Evolutionary conservation across 2,113 vertebrate species (phyloP).

Genomic region (Rana temporaria): DNA sequence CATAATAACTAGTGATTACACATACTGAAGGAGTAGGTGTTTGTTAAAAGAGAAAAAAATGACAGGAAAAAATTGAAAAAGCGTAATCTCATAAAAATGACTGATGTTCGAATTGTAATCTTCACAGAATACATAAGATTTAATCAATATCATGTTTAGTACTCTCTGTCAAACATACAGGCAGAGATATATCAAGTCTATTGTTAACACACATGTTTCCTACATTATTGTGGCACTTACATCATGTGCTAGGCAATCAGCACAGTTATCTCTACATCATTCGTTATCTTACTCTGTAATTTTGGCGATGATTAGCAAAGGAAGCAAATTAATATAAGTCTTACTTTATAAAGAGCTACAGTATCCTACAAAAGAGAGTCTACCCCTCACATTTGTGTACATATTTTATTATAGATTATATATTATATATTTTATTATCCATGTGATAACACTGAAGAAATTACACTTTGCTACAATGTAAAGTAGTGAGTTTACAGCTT

Average conservation of each 20-base stretch:
- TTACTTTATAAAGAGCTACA: no score
- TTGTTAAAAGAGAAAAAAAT: background rate
- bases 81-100: slow-evolving; percentile 33
- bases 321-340: no score
- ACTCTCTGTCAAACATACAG: slow-evolving; percentile 27
- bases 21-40: slow-evolving; percentile 19
- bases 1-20: slow-evolving; percentile 52
- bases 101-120: slow-evolving; percentile 23
- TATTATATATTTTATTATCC: no score
- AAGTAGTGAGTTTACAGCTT: no score
- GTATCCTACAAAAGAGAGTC: no score
- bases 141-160: slow-evolving; percentile 35
- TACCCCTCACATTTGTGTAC: no score
- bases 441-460: no score
- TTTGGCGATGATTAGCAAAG: background rate
- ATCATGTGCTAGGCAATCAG: background rate
- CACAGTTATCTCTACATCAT: background rate
- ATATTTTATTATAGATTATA: no score
- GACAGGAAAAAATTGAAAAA: slow-evolving; percentile 40
- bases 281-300: background rate
- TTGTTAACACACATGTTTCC: slow-evolving; percentile 22
- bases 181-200: background rate
- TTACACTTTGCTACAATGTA: no score
- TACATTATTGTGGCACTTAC: slow-evolving; percentile 3
- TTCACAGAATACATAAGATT: slow-evolving; percentile 29